phyloP scores from a whole-genome alignment of 1,140 invertebrate species.

The Drosophila sucinea region DNA sequence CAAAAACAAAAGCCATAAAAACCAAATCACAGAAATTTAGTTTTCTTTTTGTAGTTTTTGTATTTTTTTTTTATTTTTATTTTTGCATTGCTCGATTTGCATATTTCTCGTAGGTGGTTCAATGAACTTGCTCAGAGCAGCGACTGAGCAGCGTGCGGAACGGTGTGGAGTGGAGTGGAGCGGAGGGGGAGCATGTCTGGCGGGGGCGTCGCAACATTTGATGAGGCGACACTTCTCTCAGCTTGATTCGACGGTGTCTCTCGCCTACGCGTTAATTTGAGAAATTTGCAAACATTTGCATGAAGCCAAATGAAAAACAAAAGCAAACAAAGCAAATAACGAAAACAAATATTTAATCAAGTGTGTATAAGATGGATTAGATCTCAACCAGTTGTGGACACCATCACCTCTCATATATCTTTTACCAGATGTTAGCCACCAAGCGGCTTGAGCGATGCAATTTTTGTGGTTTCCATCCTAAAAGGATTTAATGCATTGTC shows the following conservation, averaged over 20 bases:
- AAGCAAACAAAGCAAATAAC: constrained; percentile 38
- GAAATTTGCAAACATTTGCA: constrained; percentile 77
- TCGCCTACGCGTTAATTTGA: constrained; percentile 76
- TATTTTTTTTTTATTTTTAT: constrained; percentile 37
- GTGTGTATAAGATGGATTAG: constrained; percentile 10
- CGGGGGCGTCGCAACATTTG: constrained; percentile 69
- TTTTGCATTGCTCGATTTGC: constrained; percentile 69
- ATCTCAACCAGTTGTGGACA: constrained; percentile 6
- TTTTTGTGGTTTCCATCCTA: too few species aligned
- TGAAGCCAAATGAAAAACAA: constrained; percentile 58
- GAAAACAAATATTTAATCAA: constrained; percentile 26
- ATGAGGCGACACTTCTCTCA: constrained; percentile 62
- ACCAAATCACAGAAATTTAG: constrained; percentile 61
- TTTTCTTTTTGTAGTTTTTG: constrained; percentile 67
- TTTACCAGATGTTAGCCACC: too few species aligned
- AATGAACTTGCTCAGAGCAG: constrained; percentile 66
- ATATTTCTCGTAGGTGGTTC: constrained; percentile 81
- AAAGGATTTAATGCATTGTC: too few species aligned
- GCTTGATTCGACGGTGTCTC: constrained; percentile 29
- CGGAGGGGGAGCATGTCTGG: constrained; percentile 30
- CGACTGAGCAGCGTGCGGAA: background rate
- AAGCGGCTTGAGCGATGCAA: too few species aligned
- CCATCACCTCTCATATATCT: too few species aligned
- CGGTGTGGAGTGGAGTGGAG: background rate
- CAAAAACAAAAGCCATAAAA: constrained; percentile 65